Evolutionary conservation across 1,140 invertebrate genomes (phyloP), one percentile per base, ranked within the genome.

Genomic region (Pachypsylla venusta): DNA sequence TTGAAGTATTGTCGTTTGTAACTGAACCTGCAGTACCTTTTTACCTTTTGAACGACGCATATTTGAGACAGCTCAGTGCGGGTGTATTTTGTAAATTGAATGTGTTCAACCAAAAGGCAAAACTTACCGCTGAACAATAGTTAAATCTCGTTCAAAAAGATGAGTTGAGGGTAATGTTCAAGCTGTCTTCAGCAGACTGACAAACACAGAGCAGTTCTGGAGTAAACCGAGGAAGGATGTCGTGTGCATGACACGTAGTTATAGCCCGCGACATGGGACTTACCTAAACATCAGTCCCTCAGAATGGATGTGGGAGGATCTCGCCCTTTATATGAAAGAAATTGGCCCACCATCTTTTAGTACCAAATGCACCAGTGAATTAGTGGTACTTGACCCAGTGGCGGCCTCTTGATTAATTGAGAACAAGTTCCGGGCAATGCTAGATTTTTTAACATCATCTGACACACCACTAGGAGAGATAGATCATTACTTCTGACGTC

Each of bases 351-450:
- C 56, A 12, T 19, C 25, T 42, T 12, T 42, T 40, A 56, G 60
- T 35, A 61, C 57, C 13, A 64, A 39, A 20, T 30, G 54, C 10
- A 55, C 61, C 12, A 63, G 57, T 61, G 60, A 66, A 60, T 56
- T 66, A 16, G 63, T 68, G 5, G 60, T 61, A 42, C 16, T 57
- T 35, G 65, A 68, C 61, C 64, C 65, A 12, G 60, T 67, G n/a
- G 63, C 62, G 25, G 60, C 62, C 7, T 61, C 64, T 12, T 57
- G 62, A 20, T 68, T 61, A 53, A 65, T 65, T 28, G 61, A 66
- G 16, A 62, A 64, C 54, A 60, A 59, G 22, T 66, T 66, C 61
- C n/a, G 60, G 35, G 65, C 60, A 13, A 67, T 65, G 61, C 30
- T 67, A 39, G 61, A 62, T 54, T 65, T 63, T 56, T 58, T 65